Evolutionary conservation across 53 echinoderm and acorn worm genomes (phyloP), one percentile per base, ranked within the genome.

Genomic region (Paracentrotus lividus): DNA sequence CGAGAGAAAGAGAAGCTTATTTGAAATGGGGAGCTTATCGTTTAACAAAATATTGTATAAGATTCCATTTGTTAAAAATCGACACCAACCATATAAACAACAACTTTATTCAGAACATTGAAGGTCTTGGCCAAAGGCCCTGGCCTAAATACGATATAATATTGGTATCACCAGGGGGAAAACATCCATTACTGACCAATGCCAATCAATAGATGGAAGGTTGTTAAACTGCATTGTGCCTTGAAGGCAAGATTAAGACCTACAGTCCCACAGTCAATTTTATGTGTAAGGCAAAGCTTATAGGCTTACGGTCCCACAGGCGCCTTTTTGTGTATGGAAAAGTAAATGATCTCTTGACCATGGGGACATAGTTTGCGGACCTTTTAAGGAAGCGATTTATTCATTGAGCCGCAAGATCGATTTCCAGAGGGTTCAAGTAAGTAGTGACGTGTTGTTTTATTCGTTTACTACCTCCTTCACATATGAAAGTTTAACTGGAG

Each of bases 381-480:
- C 81, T 81, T 81, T 81, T 81, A 81, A 47, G 81, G 26, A 47
- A 49, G 47, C n/a, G 47, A 81, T 81, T 81, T 81, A 81, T 81
- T 81, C 81, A 81, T 81, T 81, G 81, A 49, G 27, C 81, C 49
- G 24, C 81, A 47, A 47, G 81, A 72, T 72, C 72, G 72, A 72
- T 72, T 72, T 29, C 4, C 36, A 47, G 42, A 45, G 10, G 47
- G 27, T 81, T 44, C 81, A 45, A n/a, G 44, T 81, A 47, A 81
- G 81, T 81, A 27, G 81, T 24, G 47, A 10, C 0, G 81, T 47
- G 3, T 57, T 81, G 16, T 26, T 24, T 47, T n/a, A 23, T n/a
- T 3, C 47, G 9, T 47, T 10, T 26, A 24, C 45, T 21, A 14
- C 47, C n/a, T n/a, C 47, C 42, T 47, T 81, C n/a, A 47, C 26